These are phyloP conservation scores for Notiomystis cincta DNA, from an alignment of 2,113 vertebrate species.

Conservation along the genomic window DNA sequence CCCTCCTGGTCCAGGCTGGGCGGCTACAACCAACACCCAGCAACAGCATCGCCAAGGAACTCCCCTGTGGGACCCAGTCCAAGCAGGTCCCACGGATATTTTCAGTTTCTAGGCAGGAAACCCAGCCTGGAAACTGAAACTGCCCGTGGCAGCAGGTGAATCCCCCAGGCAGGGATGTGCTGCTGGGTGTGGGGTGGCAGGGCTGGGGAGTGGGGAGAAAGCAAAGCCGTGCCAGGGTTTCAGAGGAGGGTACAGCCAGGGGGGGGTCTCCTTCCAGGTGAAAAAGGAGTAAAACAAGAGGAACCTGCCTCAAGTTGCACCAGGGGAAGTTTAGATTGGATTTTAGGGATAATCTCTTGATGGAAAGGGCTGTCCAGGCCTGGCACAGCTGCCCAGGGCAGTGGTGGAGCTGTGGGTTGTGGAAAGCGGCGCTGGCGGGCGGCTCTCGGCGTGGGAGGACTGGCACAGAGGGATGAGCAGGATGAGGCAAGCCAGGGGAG, in stretches of 20 bases:
- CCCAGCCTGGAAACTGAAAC: rapidly evolving
- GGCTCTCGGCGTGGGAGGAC: conserved; percentile 22
- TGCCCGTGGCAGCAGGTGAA: rapidly evolving
- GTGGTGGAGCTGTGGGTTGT: not conserved
- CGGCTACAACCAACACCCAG: not conserved
- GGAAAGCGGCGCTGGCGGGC: not conserved
- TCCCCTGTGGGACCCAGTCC: not conserved
- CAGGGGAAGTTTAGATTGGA: no score
- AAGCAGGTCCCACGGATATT: not conserved
- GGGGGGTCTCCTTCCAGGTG: no score
- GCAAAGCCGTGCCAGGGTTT: not conserved
- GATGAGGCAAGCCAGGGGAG: conserved; percentile 52
- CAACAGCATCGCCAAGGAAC: not conserved
- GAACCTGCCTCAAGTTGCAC: no score
- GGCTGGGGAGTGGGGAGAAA: not conserved
- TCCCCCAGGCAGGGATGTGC: not conserved
- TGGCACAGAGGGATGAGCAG: conserved; percentile 47
- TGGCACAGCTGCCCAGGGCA: no score
- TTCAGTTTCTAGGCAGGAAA: not conserved
- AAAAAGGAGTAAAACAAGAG: no score
- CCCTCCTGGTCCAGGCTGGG: not conserved
- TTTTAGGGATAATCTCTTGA: no score
- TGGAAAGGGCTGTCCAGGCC: no score
- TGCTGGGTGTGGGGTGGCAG: not conserved
- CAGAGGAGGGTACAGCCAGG: no score